phyloP scores from a whole-genome alignment of 2,888 invertebrate species.

The Hyalella azteca region DNA sequence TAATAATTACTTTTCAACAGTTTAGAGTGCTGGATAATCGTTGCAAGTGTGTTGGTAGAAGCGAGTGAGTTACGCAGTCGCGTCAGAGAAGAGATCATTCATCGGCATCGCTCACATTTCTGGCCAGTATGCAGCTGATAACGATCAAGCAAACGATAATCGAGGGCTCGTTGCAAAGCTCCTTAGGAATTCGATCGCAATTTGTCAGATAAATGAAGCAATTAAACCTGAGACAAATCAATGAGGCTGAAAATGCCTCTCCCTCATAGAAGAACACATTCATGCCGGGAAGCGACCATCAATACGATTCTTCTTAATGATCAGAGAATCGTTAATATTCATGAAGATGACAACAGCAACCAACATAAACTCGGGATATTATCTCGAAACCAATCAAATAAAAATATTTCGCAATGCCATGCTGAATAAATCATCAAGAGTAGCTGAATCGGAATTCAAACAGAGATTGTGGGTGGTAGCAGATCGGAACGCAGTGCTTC shows the following conservation, averaged over 20 bases:
- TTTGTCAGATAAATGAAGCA: constrained; percentile 39
- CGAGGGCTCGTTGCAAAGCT: background rate
- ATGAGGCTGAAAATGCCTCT: background rate
- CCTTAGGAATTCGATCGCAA: constrained; percentile 29
- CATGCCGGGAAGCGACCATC: constrained; percentile 3
- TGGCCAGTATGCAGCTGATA: background rate
- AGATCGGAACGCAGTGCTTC: background rate
- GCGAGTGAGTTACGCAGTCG: too few relatives aligned
- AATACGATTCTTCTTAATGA: constrained; percentile 1
- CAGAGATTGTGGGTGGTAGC: background rate
- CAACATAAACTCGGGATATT: constrained; percentile 14
- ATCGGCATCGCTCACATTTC: background rate
- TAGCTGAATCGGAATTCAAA: background rate
- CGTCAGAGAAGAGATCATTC: background rate
- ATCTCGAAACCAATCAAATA: constrained; percentile 34
- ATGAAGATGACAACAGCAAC: background rate
- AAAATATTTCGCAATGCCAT: constrained; percentile 10
- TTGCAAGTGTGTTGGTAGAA: too few relatives aligned
- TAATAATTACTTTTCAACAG: too few relatives aligned
- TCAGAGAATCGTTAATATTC: constrained; percentile 26
- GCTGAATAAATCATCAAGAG: background rate
- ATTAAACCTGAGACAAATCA: constrained; percentile 18
- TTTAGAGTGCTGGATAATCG: too few relatives aligned
- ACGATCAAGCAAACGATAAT: constrained; percentile 6
- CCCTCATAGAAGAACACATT: background rate